Evolutionary conservation across 2,888 invertebrate genomes (phyloP).

Genomic region (Rhaphigaster nebulosa): DNA sequence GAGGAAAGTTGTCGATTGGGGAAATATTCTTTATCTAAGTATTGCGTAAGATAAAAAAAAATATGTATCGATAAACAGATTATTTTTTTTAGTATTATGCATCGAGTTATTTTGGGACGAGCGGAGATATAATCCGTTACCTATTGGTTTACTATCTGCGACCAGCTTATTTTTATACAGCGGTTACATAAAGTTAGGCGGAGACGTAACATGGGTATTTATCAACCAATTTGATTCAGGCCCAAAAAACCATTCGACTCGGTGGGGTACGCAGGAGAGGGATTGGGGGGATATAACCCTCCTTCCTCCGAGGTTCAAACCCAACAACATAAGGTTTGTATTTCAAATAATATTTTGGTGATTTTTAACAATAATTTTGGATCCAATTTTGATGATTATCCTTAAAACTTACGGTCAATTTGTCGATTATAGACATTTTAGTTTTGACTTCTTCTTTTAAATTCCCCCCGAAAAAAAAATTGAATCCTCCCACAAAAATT

Average conservation of each 20-base stretch:
- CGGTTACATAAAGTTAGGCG: not conserved
- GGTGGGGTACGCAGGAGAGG: too few relatives aligned
- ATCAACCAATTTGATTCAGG: not conserved
- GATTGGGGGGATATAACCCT: too few relatives aligned
- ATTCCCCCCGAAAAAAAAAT: too few relatives aligned
- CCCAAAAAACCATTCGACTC: not conserved
- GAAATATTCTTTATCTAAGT: slow-evolving; percentile 15
- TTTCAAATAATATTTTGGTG: too few relatives aligned
- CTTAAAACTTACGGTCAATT: too few relatives aligned
- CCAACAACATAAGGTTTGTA: too few relatives aligned
- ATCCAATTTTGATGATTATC: too few relatives aligned
- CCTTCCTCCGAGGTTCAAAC: too few relatives aligned
- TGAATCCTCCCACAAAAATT: too few relatives aligned
- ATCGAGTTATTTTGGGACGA: not conserved
- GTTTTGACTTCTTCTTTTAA: too few relatives aligned
- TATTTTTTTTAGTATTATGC: not conserved
- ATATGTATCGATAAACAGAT: not conserved
- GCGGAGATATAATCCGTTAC: not conserved
- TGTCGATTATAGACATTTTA: too few relatives aligned
- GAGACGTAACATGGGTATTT: not conserved
- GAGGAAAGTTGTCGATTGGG: not conserved
- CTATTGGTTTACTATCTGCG: not conserved
- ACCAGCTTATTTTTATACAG: not conserved
- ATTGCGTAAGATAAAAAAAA: slow-evolving; percentile 10
- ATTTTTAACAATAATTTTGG: too few relatives aligned